Evolutionary conservation across 2,113 vertebrate species (phyloP), one percentile per base, ranked within the genome.

Genomic region (Columbina picui): DNA sequence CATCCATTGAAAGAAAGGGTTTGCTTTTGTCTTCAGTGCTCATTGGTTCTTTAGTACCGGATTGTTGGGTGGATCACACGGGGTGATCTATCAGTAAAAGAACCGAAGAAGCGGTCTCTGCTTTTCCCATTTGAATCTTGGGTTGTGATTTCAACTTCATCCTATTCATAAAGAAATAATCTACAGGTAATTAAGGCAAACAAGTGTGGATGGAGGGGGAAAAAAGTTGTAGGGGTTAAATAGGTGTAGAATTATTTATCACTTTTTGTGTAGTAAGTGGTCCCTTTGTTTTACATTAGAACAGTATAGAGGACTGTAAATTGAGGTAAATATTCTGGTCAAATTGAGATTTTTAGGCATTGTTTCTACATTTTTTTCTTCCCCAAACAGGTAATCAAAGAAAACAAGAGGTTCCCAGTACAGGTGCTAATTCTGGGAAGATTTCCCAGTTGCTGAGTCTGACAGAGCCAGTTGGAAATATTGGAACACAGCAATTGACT

Each of bases 201-300:
- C 12, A 70, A 9, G 2, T 1, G 1, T 36, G 36, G 8, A 3
- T 38, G 26, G 14, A 49, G 5, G 13, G 14, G n/a, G 2, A 29
- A 7, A 68, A 53, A 26, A 23, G 0, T 10, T 27, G 0, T 39
- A 60, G 22, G 36, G 16, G 26, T 59, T 52, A 38, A 52, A 10
- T 63, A 29, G 73, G 10, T 53, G 6, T 47, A 29, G 52, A 47
- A 25, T 73, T 88, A 60, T 50, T 76, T 56, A 17, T 63, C 20
- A 5, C 23, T 49, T 80, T 43, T 64, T 36, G n/a, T 17, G 0
- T 27, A 17, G 27, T 19, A 29, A 52, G 15, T 2, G 19, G 14
- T 76, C 41, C 15, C 22, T 43, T 52, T 36, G 39, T 36, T 93
- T 90, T 39, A 22, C 87, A 29, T 2, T 8, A 57, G 21, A 55